A percentile compares a stretch with the other conserved stretches of the same genome.
These are phyloP conservation scores for Uria lomvia DNA, from an alignment of 2,113 vertebrate species.

Conservation along the genomic window DNA sequence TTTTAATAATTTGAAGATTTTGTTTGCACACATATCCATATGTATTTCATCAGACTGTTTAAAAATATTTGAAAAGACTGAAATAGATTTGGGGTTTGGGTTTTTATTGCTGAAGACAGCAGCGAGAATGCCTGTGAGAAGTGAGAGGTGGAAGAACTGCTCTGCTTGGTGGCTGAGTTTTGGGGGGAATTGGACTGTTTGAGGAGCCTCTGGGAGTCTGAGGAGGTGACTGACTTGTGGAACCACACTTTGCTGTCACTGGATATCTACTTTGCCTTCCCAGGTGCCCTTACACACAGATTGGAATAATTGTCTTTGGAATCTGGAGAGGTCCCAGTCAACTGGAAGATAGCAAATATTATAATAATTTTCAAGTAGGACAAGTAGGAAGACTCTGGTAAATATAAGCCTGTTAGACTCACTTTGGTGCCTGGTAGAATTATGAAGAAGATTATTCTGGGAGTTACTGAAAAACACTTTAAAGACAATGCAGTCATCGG, in stretches of 20 bases:
- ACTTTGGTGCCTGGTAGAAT: background rate
- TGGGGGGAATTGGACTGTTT: background rate
- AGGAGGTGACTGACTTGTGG: background rate
- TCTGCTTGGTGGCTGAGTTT: background rate
- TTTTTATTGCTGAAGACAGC: background rate
- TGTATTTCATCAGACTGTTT: background rate
- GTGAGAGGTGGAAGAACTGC: background rate
- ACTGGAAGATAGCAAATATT: background rate
- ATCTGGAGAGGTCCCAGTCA: background rate
- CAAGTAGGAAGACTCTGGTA: background rate
- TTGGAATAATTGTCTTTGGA: background rate
- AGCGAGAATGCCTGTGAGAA: background rate
- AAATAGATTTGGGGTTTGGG: background rate
- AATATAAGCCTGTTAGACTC: background rate
- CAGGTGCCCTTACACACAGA: background rate
- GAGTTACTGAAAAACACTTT: background rate
- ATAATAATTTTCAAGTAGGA: background rate
- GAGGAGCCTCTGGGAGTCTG: background rate
- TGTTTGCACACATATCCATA: background rate
- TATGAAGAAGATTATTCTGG: background rate
- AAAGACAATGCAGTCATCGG: background rate
- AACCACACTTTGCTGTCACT: background rate
- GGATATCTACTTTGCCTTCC: background rate
- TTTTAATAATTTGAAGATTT: background rate
- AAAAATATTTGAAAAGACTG: background rate